Percentiles rank a stretch among this genome's conserved stretches.
Conservation (phyloP, 2,113 vertebrate genomes). For the Craseonycteris thonglongyai region DNA sequence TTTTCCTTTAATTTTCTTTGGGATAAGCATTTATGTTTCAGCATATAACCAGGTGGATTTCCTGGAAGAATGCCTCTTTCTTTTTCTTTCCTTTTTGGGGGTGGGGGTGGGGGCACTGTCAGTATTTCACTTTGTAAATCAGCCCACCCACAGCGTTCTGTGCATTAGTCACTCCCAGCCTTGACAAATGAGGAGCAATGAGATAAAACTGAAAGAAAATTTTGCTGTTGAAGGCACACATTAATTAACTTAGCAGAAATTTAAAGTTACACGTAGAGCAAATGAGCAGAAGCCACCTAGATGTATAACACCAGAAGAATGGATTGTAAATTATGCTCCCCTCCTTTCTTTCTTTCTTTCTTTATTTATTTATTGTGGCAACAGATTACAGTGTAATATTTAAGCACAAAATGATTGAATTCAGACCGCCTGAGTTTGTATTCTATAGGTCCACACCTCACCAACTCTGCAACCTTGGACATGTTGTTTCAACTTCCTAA, state of each 20-base stretch:
- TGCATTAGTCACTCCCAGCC: neutral
- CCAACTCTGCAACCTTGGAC: neutral
- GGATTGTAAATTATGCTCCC: neutral
- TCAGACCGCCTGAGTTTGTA: neutral
- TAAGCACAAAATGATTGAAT: neutral
- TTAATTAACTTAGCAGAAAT: constrained; percentile 26
- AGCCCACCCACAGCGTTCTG: neutral
- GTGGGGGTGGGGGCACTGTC: too few relatives aligned
- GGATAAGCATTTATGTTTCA: constrained; percentile 42
- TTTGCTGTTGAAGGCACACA: neutral
- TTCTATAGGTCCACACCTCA: neutral
- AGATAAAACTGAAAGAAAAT: neutral
- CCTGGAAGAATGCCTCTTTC: constrained; percentile 12
- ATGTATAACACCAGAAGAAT: neutral
- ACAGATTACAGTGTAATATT: neutral
- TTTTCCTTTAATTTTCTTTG: constrained; percentile 37
- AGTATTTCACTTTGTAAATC: neutral
- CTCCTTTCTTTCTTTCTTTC: neutral
- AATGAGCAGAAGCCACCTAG: neutral
- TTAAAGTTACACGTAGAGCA: neutral
- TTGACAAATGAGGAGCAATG: neutral
- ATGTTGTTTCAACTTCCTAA: neutral
- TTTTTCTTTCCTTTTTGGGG: neutral
- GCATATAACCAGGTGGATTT: constrained; percentile 34
- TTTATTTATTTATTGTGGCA: neutral